Percentiles rank a stretch among this genome's conserved stretches.
phyloP scores from a whole-genome alignment of 1,140 invertebrate genomes.

The Dufourea novaeangliae region DNA sequence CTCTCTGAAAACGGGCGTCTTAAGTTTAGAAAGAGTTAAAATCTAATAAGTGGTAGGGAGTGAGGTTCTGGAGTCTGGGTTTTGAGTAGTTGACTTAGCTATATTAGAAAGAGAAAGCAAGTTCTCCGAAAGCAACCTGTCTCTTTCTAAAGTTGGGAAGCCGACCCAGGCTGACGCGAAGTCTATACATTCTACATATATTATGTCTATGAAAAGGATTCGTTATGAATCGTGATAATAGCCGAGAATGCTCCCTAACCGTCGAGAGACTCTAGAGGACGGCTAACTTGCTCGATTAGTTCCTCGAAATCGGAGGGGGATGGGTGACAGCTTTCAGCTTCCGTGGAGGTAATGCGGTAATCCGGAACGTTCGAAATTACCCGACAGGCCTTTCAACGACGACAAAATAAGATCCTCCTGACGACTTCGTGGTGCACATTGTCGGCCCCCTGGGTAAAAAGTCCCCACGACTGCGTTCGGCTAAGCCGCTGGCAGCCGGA shows the following conservation, averaged over 20 bases:
- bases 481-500: neutral
- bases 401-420: neutral
- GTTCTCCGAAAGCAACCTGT: too few relatives aligned
- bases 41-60: too few relatives aligned
- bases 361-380: constrained; percentile 4
- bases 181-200: too few relatives aligned
- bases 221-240: too few relatives aligned
- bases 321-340: neutral
- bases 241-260: neutral
- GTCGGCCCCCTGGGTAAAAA: constrained; percentile 36
- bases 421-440: neutral
- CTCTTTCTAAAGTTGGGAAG: too few relatives aligned
- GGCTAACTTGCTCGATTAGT: neutral
- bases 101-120: too few relatives aligned
- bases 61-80: too few relatives aligned
- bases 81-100: too few relatives aligned
- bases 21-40: too few relatives aligned
- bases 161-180: too few relatives aligned
- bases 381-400: neutral
- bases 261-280: neutral
- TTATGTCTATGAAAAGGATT: too few relatives aligned
- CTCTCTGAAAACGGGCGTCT: too few relatives aligned
- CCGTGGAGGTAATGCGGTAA: neutral
- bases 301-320: neutral
- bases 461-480: neutral